Conservation (phyloP, 2,888 invertebrate genomes). For the Volucella zonaria region DNA sequence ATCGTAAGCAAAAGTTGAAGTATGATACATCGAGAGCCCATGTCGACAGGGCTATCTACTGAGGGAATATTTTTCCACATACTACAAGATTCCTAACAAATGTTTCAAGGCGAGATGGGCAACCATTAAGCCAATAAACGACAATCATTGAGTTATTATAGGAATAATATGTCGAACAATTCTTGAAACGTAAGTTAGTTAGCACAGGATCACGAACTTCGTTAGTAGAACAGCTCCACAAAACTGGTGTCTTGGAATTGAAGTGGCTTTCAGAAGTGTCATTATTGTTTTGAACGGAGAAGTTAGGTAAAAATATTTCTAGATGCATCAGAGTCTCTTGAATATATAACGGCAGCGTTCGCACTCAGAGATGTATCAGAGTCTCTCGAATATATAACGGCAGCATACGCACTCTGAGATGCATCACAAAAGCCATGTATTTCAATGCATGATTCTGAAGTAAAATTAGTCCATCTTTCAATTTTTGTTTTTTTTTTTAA, state of each 20-base stretch:
- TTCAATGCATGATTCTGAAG: neutral
- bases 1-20: too few relatives aligned
- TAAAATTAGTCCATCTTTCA: neutral
- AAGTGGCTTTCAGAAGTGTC: constrained; percentile 51
- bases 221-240: constrained; percentile 52
- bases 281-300: constrained; percentile 30
- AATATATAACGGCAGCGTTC: too few relatives aligned
- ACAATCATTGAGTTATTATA: constrained; percentile 21
- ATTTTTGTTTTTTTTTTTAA: constrained; percentile 2
- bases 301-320: neutral
- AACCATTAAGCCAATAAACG: neutral
- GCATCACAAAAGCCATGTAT: too few relatives aligned
- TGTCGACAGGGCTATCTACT: too few relatives aligned
- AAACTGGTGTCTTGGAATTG: constrained; percentile 52
- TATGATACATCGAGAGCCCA: too few relatives aligned
- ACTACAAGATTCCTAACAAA: neutral
- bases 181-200: neutral
- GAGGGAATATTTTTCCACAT: constrained; percentile 23
- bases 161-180: neutral
- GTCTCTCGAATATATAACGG: neutral
- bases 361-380: too few relatives aligned
- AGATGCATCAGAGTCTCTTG: neutral
- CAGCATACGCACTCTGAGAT: constrained; percentile 54
- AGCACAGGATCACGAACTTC: constrained; percentile 8
- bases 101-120: constrained; percentile 10